Evolutionary conservation across 1,140 invertebrate genomes (phyloP), one percentile per base, ranked within the genome.

Genomic region (Asobara japonica): DNA sequence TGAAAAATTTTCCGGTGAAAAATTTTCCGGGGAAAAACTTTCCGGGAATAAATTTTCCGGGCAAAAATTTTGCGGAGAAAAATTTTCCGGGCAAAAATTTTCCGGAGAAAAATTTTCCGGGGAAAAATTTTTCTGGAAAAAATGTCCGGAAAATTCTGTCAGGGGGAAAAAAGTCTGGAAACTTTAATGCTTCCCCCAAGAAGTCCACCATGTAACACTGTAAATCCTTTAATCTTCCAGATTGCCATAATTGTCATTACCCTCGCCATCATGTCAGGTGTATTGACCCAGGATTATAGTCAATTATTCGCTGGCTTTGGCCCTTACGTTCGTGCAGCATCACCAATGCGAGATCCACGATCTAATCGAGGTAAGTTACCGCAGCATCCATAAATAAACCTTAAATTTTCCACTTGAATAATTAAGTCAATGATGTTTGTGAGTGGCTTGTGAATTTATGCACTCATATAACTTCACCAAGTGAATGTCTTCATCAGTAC

Each of bases 291-390:
- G 71, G 78, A 81, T 61, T 86, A 86, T 64, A 81, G 78, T 41
- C 81, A 85, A 48, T 71, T 87, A 11, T 81, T 84, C 71, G 71
- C 83, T n/a, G 84, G 84, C 73, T 86, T 86, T 69, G 81, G 78
- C 18, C 78, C 82, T 2, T 83, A 85, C 65, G 69, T 80, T 6
- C 76, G 78, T 31, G 78, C 72, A 36, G 65, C 65, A 20, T 41
- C 73, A 4, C 76, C 78, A 18, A 81, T 84, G 76, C 80, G 86
- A 75, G 86, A 87, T 75, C 79, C 86, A 6, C 77, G 86, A 75
- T 83, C 86, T 8, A 87, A 87, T 61, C 84, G 79, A 60, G 84
- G 84, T 83, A 51, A 77, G 68, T 30, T 1, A 60, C 20, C 25
- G 25, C 11, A 62, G 18, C 30, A 62, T 7, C 11, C 11, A n/a